Evolutionary conservation across 2,797 vertebrate genomes (phyloP), one percentile per base, ranked within the genome.

Genomic region (Sebastolobus altivelis): DNA sequence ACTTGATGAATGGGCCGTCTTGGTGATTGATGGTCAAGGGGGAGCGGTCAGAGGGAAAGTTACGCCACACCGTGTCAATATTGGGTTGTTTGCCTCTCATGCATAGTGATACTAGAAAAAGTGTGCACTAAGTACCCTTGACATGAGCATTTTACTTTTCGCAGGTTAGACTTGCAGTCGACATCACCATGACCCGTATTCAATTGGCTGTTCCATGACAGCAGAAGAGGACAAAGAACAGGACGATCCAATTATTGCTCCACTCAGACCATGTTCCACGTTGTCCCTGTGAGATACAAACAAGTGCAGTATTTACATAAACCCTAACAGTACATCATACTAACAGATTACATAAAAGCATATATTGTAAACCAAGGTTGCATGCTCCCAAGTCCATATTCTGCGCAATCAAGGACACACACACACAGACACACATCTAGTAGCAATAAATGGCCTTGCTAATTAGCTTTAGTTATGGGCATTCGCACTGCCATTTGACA

Each of bases 11-110:
- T 94, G 81, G 80, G 88, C 86, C 84, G 49, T 87, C 89, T 65
- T 22, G 33, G 83, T 93, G 93, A 95, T 93, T 92, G 92, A 94
- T 94, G 90, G 91, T 91, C 92, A 89, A 65, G 58, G 59, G 88
- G 88, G 87, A 90, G 75, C 80, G 59, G 83, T 89, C 84, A 87
- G 87, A 73, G 66, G 77, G 67, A 89, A 92, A 89, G 88, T 88
- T 92, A 88, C 87, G 89, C 86, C 80, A 87, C 79, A 63, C 72
- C 43, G 18, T 88, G 87, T 94, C 93, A 92, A 91, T 90, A 92
- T 82, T 72, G 87, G 76, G 75, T 81, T 82, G 69, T 88, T 87
- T 88, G 71, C 78, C 72, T 88, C 83, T 80, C 67, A 77, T 93
- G 82, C 83, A 90, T 84, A 82, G 63, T 29, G 54, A 81, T 71